Evolutionary conservation across 1,140 invertebrate genomes (phyloP).

Genomic region (Wiebesia pumilae): DNA sequence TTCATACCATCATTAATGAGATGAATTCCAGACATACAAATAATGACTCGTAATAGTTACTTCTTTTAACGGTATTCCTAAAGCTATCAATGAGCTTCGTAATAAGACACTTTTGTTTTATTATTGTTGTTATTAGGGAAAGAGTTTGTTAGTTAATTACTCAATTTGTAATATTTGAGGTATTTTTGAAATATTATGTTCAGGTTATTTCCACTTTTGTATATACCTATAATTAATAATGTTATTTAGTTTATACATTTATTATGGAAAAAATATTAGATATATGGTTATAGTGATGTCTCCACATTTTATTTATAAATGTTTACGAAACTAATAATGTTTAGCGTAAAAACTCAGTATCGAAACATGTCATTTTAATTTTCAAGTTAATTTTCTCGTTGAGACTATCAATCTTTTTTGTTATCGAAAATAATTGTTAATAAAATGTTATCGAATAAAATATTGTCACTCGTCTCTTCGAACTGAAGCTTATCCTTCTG

Average conservation of each 20-base stretch:
- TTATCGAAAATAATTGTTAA: too few species aligned
- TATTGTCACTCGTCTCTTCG: too few species aligned
- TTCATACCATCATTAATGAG: neutral
- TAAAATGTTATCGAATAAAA: too few species aligned
- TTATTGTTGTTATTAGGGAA: neutral
- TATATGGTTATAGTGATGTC: too few species aligned
- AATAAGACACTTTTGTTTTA: neutral
- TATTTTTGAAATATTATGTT: neutral
- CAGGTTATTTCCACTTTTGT: neutral
- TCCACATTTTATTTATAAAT: too few species aligned
- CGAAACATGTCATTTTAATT: too few species aligned
- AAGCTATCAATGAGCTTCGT: neutral
- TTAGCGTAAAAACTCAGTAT: too few species aligned
- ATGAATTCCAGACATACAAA: slow-evolving; percentile 20
- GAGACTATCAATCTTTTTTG: too few species aligned
- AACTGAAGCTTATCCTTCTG: too few species aligned
- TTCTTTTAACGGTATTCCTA: slow-evolving; percentile 20
- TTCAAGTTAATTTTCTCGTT: too few species aligned
- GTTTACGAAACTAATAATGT: too few species aligned
- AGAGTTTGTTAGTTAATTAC: neutral
- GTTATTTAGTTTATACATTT: neutral
- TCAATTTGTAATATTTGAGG: neutral
- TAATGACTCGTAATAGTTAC: slow-evolving; percentile 10
- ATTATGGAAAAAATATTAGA: too few species aligned
- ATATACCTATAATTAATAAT: neutral